A percentile compares a stretch with the other conserved stretches of the same genome.
Conservation (phyloP, 2,113 vertebrate species). For the Sphaerodactylus townsendi region DNA sequence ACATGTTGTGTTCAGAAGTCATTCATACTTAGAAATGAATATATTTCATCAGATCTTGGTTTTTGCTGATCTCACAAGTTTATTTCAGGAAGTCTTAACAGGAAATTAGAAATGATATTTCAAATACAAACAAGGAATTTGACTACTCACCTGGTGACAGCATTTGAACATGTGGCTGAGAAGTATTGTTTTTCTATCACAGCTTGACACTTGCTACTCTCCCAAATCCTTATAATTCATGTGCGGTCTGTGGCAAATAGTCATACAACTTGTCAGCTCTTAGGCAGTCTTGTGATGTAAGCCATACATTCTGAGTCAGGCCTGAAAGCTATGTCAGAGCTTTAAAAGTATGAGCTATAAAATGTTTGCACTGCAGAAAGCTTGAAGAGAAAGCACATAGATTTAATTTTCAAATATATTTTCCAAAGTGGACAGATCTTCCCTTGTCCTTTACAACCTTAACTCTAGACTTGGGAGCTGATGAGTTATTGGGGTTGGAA, state of each 20-base stretch:
- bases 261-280: neutral
- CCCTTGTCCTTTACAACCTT: neutral
- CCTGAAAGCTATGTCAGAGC: neutral
- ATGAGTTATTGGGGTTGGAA: neutral
- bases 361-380: neutral
- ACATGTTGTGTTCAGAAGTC: constrained; percentile 63
- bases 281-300: neutral
- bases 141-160: constrained; percentile 42
- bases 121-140: constrained; percentile 66
- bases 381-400: neutral
- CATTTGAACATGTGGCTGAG: constrained; percentile 53
- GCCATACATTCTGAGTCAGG: neutral
- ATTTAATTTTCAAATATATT: constrained; percentile 18
- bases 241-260: neutral
- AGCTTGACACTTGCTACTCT: constrained; percentile 19
- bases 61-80: constrained; percentile 71
- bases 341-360: fast-evolving
- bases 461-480: constrained; percentile 10
- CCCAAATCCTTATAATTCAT: neutral
- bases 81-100: constrained; percentile 64
- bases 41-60: constrained; percentile 73
- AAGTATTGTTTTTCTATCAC: constrained; percentile 45
- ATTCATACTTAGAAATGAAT: constrained; percentile 65
- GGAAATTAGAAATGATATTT: constrained; percentile 69
- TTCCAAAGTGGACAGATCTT: neutral